A percentile compares a stretch with the other conserved stretches of the same genome.
Conservation (phyloP, 1,140 invertebrate species). For the Pachyrhynchus sulphureomaculatus region DNA sequence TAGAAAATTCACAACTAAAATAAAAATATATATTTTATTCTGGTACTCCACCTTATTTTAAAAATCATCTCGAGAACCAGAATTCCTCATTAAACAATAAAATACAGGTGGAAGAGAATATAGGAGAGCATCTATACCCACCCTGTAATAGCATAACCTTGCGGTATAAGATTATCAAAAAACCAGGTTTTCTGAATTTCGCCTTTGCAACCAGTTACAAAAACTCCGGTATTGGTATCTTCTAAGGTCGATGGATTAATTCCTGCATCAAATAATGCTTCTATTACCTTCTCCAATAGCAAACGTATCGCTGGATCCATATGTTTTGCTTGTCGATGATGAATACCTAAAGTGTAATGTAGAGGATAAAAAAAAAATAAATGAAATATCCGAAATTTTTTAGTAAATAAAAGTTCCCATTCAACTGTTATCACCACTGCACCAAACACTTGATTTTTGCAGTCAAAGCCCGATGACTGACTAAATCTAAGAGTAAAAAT, state of each 20-base stretch:
- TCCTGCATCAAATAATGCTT: constrained; percentile 89
- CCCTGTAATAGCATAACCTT: constrained; percentile 70
- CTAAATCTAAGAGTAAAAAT: too few species aligned
- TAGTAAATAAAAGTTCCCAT: too few species aligned
- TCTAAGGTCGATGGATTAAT: constrained; percentile 60
- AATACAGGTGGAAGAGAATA: too few species aligned
- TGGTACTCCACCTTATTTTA: too few species aligned
- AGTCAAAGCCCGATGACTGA: too few species aligned
- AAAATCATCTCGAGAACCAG: too few species aligned
- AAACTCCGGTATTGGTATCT: constrained; percentile 78
- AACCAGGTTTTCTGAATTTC: constrained; percentile 74
- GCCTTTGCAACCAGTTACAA: constrained; percentile 76
- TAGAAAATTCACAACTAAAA: constrained; percentile 77
- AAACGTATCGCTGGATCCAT: constrained; percentile 90
- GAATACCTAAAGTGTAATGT: constrained; percentile 59
- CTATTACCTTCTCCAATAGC: constrained; percentile 80
- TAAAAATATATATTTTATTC: too few species aligned
- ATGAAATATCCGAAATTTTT: too few species aligned
- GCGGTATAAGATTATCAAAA: constrained; percentile 63
- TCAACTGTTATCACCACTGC: too few species aligned
- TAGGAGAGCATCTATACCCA: constrained; percentile 49
- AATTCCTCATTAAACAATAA: too few species aligned
- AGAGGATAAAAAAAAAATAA: too few species aligned
- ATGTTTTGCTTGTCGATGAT: constrained; percentile 77
- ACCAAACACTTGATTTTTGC: too few species aligned